phyloP scores from a whole-genome alignment of 2,888 invertebrate species.

The Drosophila nr. medialis region DNA sequence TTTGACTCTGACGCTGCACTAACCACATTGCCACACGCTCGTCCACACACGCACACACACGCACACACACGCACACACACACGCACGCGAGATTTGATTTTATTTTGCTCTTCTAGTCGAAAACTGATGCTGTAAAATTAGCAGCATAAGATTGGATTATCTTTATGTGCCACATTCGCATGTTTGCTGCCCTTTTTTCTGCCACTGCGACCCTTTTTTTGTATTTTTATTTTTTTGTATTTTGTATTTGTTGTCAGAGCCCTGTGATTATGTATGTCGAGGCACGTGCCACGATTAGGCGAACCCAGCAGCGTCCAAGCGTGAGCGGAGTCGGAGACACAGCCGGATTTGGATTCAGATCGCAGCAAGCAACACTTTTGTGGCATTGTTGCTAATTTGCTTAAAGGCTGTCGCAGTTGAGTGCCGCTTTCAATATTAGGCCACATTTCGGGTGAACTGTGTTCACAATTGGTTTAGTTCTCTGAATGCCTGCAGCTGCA shows the following conservation, averaged over 20 bases:
- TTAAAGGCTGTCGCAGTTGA: slow-evolving; percentile 60
- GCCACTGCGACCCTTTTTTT: slow-evolving; percentile 41
- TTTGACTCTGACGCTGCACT: slow-evolving; percentile 22
- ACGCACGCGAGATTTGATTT: slow-evolving; percentile 63
- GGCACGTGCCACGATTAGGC: slow-evolving; percentile 80
- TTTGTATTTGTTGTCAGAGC: slow-evolving; percentile 50
- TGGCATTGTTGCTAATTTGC: slow-evolving; percentile 72
- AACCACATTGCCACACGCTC: slow-evolving; percentile 77
- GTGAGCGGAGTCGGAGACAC: slow-evolving; percentile 52
- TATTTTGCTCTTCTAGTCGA: slow-evolving; percentile 53
- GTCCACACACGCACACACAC: slow-evolving; percentile 58
- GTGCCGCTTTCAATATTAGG: slow-evolving; percentile 18
- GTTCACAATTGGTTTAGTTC: slow-evolving; percentile 1
- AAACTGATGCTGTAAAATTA: slow-evolving; percentile 73
- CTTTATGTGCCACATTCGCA: slow-evolving; percentile 60
- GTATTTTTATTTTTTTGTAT: slow-evolving; percentile 15
- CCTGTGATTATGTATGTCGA: slow-evolving; percentile 76
- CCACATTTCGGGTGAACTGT: slow-evolving; percentile 25
- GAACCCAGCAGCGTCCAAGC: slow-evolving; percentile 69
- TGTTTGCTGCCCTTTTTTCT: slow-evolving; percentile 35
- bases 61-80: slow-evolving; percentile 14
- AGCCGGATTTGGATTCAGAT: slow-evolving; percentile 19
- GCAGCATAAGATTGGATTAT: slow-evolving; percentile 82
- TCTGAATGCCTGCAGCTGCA: background rate
- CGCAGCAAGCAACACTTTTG: slow-evolving; percentile 54